A percentile compares a stretch with the other conserved stretches of the same genome.
Evolutionary conservation across 2,888 invertebrate species (phyloP).

Genomic region (Drosophila formosana): DNA sequence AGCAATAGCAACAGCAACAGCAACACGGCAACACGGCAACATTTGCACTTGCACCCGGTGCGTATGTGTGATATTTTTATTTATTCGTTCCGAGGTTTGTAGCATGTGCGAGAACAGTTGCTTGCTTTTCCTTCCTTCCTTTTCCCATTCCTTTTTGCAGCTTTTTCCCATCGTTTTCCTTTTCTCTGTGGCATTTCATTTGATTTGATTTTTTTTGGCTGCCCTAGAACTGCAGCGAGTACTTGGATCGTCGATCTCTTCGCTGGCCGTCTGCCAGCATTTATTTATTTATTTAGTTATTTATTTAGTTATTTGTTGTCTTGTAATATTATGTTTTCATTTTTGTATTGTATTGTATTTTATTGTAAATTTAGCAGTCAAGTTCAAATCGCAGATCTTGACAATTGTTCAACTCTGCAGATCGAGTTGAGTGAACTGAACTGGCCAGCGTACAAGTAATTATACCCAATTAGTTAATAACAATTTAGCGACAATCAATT

Average conservation of each 20-base stretch:
- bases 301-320: constrained; percentile 29
- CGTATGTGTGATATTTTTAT: constrained; percentile 23
- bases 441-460: neutral
- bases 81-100: constrained; percentile 14
- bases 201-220: neutral
- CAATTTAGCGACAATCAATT: constrained; percentile 25
- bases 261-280: constrained; percentile 38
- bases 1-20: constrained; percentile 17
- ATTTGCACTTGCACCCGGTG: constrained; percentile 19
- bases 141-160: neutral
- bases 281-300: constrained; percentile 40
- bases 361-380: constrained; percentile 32
- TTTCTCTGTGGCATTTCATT: constrained; percentile 1
- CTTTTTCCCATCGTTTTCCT: constrained; percentile 7
- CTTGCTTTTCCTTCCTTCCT: neutral
- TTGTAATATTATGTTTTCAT: constrained; percentile 15
- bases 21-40: constrained; percentile 6
- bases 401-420: neutral
- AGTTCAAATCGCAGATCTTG: neutral
- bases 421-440: neutral
- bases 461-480: constrained; percentile 41
- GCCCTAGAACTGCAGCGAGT: constrained; percentile 35
- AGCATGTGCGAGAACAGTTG: constrained; percentile 19
- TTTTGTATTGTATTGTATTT: no score
- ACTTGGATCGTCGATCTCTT: neutral